These are phyloP conservation scores for Malurus elegans DNA, from an alignment of 2,113 vertebrate genomes.

Conservation along the genomic window DNA sequence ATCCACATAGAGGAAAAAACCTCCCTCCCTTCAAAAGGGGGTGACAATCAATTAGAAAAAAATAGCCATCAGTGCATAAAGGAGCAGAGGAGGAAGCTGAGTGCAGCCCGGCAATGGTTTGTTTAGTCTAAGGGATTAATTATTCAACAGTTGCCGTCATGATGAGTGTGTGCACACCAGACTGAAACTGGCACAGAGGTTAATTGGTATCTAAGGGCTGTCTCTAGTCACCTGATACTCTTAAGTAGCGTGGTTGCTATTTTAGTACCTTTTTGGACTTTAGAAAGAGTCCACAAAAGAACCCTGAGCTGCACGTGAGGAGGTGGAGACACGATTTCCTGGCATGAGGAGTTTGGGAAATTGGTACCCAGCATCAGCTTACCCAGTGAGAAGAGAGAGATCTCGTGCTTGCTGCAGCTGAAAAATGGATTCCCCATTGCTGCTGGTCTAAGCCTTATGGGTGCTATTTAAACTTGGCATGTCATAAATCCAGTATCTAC, in stretches of 20 bases:
- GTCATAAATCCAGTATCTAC: conserved; percentile 67
- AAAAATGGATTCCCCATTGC: conserved; percentile 56
- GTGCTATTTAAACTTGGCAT: conserved; percentile 74
- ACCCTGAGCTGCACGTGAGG: background rate
- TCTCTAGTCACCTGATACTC: conserved; percentile 30
- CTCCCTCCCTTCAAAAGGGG: background rate
- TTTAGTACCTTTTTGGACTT: conserved; percentile 33
- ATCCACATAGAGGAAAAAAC: background rate
- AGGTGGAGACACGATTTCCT: background rate
- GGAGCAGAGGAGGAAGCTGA: conserved; percentile 9
- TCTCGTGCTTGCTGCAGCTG: conserved; percentile 3
- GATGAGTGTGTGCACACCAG: conserved; percentile 22
- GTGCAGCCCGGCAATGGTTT: background rate
- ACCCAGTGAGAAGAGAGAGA: background rate
- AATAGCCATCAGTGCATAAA: background rate
- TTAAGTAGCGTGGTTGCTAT: conserved; percentile 27
- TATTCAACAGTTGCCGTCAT: conserved; percentile 65
- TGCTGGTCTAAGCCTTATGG: conserved; percentile 52
- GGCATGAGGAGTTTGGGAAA: background rate
- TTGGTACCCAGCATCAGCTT: background rate
- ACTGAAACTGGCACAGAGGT: conserved; percentile 61
- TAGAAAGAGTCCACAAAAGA: background rate
- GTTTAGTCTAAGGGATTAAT: conserved; percentile 65
- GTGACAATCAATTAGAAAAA: background rate
- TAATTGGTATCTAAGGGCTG: conserved; percentile 68